A percentile compares a stretch with the other conserved stretches of the same genome.
These are phyloP conservation scores for Patella caerulea DNA, from an alignment of 2,888 invertebrate species.

Conservation along the genomic window DNA sequence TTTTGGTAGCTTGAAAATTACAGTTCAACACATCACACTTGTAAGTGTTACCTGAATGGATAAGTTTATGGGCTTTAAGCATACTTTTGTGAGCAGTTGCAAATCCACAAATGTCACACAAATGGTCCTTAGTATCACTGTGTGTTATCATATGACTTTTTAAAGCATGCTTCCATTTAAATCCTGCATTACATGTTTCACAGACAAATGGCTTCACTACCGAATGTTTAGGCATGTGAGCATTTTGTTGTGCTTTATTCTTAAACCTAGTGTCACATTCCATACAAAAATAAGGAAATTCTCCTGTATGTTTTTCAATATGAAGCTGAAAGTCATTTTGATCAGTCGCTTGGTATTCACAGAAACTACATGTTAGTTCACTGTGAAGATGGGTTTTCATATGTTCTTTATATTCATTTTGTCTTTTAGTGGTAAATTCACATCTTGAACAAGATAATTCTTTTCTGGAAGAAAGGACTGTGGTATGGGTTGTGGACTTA, in stretches of 20 bases:
- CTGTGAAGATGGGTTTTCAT: slow-evolving; percentile 54
- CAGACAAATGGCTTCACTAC: slow-evolving; percentile 75
- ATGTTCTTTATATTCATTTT: slow-evolving; percentile 53
- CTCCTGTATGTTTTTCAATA: slow-evolving; percentile 72
- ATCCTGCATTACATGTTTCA: slow-evolving; percentile 73
- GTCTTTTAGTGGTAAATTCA: slow-evolving; percentile 45
- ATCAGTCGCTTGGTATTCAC: slow-evolving; percentile 64
- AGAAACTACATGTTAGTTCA: slow-evolving; percentile 68
- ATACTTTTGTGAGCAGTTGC: slow-evolving; percentile 76
- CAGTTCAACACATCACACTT: slow-evolving; percentile 74
- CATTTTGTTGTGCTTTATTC: slow-evolving; percentile 73
- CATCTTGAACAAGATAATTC: slow-evolving; percentile 55
- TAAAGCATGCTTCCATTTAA: slow-evolving; percentile 77
- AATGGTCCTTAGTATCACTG: slow-evolving; percentile 75
- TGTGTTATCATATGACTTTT: slow-evolving; percentile 72
- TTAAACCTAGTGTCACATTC: slow-evolving; percentile 74
- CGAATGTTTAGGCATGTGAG: slow-evolving; percentile 76
- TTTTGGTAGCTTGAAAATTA: slow-evolving; percentile 72
- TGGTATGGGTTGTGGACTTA: neutral
- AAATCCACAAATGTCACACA: slow-evolving; percentile 77
- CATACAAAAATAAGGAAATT: slow-evolving; percentile 75
- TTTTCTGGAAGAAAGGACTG: neutral
- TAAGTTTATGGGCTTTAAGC: slow-evolving; percentile 74
- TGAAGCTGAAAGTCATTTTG: slow-evolving; percentile 68
- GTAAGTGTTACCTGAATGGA: slow-evolving; percentile 75